phyloP scores from a whole-genome alignment of 1,140 invertebrate genomes.

The Drosophila bifasciata region DNA sequence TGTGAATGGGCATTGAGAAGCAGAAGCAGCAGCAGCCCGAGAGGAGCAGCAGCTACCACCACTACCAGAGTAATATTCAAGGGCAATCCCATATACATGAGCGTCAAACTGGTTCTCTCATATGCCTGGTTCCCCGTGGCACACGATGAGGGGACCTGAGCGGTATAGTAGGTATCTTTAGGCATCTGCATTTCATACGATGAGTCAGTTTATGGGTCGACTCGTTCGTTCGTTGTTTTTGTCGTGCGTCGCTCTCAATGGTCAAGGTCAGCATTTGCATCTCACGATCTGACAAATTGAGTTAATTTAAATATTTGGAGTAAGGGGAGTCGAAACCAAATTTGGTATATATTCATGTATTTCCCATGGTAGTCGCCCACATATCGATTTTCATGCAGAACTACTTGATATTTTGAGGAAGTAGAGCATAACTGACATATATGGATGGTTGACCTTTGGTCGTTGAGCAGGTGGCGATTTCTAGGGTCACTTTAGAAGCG shows the following conservation, averaged over 20 bases:
- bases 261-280: constrained; percentile 59
- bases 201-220: constrained; percentile 45
- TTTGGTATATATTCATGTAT: constrained; percentile 8
- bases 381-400: neutral
- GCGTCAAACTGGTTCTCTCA: constrained; percentile 56
- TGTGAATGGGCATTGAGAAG: constrained; percentile 44
- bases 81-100: constrained; percentile 36
- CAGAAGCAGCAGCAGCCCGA: constrained; percentile 20
- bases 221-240: constrained; percentile 1
- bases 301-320: constrained; percentile 70
- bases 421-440: constrained; percentile 1
- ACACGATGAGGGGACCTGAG: neutral
- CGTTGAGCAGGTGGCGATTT: constrained; percentile 1
- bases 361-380: constrained; percentile 22
- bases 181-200: constrained; percentile 23
- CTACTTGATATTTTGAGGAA: constrained; percentile 26
- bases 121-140: neutral
- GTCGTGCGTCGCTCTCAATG: constrained; percentile 11
- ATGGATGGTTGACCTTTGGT: constrained; percentile 2
- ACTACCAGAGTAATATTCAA: constrained; percentile 36
- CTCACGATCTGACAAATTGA: constrained; percentile 65
- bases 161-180: constrained; percentile 56
- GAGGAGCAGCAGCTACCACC: constrained; percentile 21
- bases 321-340: constrained; percentile 1
- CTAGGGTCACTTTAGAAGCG: neutral